Evolutionary conservation across 2,113 vertebrate species (phyloP).

Genomic region (Mesoclemmys tuberculata): DNA sequence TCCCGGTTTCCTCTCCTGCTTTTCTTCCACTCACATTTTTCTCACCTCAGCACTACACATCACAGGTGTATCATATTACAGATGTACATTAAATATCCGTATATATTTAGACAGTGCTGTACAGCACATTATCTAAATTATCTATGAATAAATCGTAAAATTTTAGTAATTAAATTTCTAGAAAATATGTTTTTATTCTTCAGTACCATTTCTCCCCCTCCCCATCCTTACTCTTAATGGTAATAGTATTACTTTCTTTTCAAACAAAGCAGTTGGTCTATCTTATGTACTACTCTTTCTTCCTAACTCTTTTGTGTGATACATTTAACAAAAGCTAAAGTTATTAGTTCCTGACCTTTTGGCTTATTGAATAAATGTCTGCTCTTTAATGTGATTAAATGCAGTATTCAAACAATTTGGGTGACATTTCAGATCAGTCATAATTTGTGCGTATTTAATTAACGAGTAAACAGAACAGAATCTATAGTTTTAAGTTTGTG

Average conservation of each 20-base stretch:
- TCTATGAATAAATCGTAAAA: neutral
- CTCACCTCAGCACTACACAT: neutral
- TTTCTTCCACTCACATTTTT: neutral
- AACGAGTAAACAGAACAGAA: neutral
- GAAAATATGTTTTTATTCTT: neutral
- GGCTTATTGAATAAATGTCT: neutral
- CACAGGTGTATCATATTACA: neutral
- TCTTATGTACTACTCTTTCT: rapidly evolving
- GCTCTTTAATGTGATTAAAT: too few species aligned
- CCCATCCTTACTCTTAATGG: neutral
- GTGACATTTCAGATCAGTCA: slow-evolving; percentile 1
- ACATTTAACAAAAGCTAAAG: neutral
- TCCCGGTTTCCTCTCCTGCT: neutral
- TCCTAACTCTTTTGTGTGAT: neutral
- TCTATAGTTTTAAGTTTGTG: neutral
- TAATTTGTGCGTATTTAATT: neutral
- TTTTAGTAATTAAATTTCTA: neutral
- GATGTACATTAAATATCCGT: neutral
- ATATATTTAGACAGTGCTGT: neutral
- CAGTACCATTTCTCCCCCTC: neutral
- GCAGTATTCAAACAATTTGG: neutral
- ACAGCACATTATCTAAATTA: neutral
- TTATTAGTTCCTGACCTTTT: neutral
- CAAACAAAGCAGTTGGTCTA: neutral
- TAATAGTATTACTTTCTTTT: neutral